Evolutionary conservation across 1,140 invertebrate species (phyloP).

Genomic region (Zaprionus africanus): DNA sequence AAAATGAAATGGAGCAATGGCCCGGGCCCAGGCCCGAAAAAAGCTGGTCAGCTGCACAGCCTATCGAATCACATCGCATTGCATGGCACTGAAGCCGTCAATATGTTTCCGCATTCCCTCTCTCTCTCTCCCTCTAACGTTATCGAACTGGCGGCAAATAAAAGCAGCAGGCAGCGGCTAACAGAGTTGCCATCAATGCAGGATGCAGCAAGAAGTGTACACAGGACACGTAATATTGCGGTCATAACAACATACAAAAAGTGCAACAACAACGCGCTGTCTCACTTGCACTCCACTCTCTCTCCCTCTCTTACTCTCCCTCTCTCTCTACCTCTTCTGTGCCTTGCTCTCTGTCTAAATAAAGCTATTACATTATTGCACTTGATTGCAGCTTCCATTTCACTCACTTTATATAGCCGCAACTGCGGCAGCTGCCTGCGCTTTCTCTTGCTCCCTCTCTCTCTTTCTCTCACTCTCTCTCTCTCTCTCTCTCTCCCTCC

Average conservation of each 20-base stretch:
- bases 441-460: background rate
- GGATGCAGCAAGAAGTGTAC: slow-evolving; percentile 30
- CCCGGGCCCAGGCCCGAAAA: slow-evolving; percentile 1
- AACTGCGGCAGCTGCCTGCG: background rate
- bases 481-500: background rate
- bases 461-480: background rate
- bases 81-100: slow-evolving; percentile 37
- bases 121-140: slow-evolving; percentile 14
- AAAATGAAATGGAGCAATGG: slow-evolving; percentile 59
- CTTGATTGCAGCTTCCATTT: slow-evolving; percentile 72
- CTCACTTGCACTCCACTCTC: background rate
- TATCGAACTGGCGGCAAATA: slow-evolving; percentile 63
- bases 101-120: slow-evolving; percentile 47
- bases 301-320: background rate
- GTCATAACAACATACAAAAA: slow-evolving; percentile 38
- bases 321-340: background rate
- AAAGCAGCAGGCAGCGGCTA: slow-evolving; percentile 28
- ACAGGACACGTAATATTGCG: slow-evolving; percentile 50
- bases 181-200: slow-evolving; percentile 37
- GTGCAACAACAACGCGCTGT: background rate
- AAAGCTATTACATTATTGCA: slow-evolving; percentile 78
- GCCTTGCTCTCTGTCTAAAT: slow-evolving; percentile 28
- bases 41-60: slow-evolving; percentile 7
- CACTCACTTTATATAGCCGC: slow-evolving; percentile 18
- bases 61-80: background rate